phyloP scores from a whole-genome alignment of 2,113 vertebrate genomes.

The Romanogobio albipinnatus region DNA sequence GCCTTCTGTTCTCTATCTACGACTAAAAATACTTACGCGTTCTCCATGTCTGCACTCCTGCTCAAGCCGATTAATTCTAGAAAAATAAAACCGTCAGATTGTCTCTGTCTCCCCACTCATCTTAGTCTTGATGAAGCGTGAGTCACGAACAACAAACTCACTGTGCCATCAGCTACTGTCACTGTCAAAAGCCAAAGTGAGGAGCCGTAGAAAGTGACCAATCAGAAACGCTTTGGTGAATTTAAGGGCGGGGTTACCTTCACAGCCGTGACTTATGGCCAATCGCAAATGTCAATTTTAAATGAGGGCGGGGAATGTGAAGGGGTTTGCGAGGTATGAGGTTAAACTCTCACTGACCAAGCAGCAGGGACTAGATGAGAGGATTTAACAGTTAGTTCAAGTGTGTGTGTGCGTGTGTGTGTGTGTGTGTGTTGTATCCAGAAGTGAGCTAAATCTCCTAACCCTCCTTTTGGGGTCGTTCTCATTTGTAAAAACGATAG shows the following conservation, averaged over 20 bases:
- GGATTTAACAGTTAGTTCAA: background rate
- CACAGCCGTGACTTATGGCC: background rate
- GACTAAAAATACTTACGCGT: background rate
- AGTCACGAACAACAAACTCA: constrained; percentile 8
- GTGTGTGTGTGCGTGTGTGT: background rate
- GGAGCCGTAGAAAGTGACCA: background rate
- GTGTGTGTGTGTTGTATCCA: background rate
- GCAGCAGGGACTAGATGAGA: constrained; percentile 22
- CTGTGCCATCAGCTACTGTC: background rate
- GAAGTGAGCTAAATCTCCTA: background rate
- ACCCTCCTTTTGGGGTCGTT: too few species aligned
- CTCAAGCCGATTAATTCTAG: background rate
- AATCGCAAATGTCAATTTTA: background rate
- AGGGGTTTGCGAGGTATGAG: background rate
- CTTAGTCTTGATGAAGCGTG: background rate
- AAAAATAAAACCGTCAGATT: background rate
- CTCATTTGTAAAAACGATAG: too few species aligned
- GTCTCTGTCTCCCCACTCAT: background rate
- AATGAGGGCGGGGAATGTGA: background rate
- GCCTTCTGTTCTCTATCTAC: background rate
- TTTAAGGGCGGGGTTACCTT: background rate
- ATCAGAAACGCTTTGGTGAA: background rate
- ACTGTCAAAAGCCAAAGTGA: constrained; percentile 22
- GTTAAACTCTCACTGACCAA: background rate
- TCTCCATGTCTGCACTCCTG: constrained; percentile 21